Conservation (phyloP, 2,113 vertebrate genomes). For the Hydrochoerus hydrochaeris region DNA sequence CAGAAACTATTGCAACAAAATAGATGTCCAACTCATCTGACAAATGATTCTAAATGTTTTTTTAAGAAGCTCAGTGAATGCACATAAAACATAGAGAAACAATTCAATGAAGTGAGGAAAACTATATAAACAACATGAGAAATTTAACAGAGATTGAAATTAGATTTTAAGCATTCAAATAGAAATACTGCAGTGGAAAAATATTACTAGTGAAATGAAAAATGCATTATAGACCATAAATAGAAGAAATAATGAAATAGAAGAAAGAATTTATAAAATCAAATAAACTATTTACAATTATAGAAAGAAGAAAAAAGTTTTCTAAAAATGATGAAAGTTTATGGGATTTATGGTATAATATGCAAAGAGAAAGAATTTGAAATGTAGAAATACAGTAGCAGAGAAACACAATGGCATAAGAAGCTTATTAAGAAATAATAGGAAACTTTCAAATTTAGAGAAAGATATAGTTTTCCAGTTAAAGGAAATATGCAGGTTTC, state of each 20-base stretch:
- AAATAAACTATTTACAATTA: neutral
- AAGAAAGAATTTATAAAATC: neutral
- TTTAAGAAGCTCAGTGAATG: neutral
- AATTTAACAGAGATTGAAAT: neutral
- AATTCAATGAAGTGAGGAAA: neutral
- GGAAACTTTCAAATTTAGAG: neutral
- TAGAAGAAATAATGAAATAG: neutral
- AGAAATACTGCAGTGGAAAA: neutral
- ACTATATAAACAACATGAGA: neutral
- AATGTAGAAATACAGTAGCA: neutral
- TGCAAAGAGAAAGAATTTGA: neutral
- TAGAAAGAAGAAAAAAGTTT: neutral
- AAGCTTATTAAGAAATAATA: neutral
- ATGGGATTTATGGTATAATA: neutral
- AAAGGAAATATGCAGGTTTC: neutral
- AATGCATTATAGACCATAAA: neutral
- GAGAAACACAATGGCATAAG: neutral
- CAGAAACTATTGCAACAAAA: neutral
- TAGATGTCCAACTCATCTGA: neutral
- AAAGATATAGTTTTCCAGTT: neutral
- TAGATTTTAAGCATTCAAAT: neutral
- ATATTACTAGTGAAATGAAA: neutral
- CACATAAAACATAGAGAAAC: neutral
- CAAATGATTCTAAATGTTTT: neutral
- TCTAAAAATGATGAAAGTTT: neutral